Conservation (phyloP, 2,113 vertebrate genomes). For the Mus musculus region DNA sequence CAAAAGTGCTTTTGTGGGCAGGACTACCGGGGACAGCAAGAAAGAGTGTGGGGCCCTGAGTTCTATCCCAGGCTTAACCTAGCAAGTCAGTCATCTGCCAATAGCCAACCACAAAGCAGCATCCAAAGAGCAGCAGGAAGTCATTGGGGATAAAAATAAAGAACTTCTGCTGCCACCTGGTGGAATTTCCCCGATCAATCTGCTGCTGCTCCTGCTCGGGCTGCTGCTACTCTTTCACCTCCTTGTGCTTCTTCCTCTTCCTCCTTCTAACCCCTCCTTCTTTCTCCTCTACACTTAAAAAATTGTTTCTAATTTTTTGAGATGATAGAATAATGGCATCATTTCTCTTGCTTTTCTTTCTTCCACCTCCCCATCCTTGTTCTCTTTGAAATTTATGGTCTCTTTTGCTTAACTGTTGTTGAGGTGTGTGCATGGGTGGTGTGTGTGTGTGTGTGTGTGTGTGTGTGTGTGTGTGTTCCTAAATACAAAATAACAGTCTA, state of each 20-base stretch:
- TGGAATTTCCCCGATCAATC: neutral
- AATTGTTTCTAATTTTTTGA: neutral
- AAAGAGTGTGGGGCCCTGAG: neutral
- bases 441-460: neutral
- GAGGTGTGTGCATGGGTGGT: neutral
- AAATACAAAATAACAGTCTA: neutral
- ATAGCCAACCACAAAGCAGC: no score
- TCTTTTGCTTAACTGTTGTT: neutral
- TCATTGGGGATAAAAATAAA: neutral
- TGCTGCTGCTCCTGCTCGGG: neutral
- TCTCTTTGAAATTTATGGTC: neutral
- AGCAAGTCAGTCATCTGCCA: neutral
- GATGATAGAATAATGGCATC: neutral
- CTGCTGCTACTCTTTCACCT: neutral
- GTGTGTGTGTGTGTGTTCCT: neutral
- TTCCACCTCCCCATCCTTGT: no score
- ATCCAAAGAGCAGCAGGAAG: neutral
- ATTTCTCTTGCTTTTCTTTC: neutral
- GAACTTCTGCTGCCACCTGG: constrained; percentile 67
- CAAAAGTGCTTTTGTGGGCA: no score
- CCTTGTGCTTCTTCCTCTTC: no score
- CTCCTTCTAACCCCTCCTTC: neutral
- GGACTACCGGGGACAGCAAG: accelerated
- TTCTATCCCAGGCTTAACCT: neutral
- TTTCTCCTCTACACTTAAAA: neutral